Evolutionary conservation across 2,888 invertebrate species (phyloP), one percentile per base, ranked within the genome.

Genomic region (Scaptodrosophila latifasciaeformis): DNA sequence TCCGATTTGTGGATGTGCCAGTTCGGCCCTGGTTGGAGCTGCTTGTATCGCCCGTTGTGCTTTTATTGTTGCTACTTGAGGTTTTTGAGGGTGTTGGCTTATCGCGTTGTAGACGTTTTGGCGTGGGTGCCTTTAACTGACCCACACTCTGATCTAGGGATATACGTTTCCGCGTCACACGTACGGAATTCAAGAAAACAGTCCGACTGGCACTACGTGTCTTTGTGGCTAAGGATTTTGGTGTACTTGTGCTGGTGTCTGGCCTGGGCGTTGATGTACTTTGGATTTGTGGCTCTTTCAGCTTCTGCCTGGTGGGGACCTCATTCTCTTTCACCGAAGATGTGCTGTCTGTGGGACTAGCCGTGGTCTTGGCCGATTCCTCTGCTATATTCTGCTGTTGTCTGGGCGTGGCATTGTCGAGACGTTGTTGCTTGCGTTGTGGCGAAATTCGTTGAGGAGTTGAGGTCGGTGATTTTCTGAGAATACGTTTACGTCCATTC

Each of bases 111-210:
- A 50, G 21, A 2, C 62, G 68, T 55, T 75, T 79, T 1, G 79
- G 74, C 1, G 75, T 70, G 13, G 77, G 56, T 27, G 54, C n/a
- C 27, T 60, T 67, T 1, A 44, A 44, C 7, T 67, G 55, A 0
- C 59, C 58, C n/a, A 64, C 67, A 19, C 59, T 70, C 34, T 70
- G 39, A 40, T 84, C 83, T 24, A 75, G 65, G n/a, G 82, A 83
- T 50, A 79, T 39, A 5, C 84, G 74, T 34, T 82, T 84, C 9
- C 84, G 74, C 29, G 83, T 83, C 74, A 81, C 76, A 34, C 75
- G 67, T 59, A 66, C 67, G 43, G 50, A 45, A 6, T 35, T 71
- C 12, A 77, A 66, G 0, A 68, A 60, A 50, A 71, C 59, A 27
- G 61, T 71, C 10, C 74, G 70, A 0, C 82, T 67, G 1, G 77